Conservation (phyloP, 1,140 invertebrate species). For the Palaemon carinicauda region DNA sequence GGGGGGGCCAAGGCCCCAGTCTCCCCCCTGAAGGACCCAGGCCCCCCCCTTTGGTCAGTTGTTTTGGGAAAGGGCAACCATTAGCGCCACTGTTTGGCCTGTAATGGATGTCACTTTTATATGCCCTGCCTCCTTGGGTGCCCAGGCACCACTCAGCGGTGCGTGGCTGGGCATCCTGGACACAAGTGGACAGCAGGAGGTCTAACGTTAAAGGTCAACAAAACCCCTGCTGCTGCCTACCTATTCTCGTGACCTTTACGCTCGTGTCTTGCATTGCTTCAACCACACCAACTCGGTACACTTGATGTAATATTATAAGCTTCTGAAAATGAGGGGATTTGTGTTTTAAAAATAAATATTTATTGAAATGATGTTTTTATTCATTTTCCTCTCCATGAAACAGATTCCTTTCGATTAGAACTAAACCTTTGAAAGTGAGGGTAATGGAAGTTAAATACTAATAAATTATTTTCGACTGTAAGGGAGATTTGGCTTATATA, state of each 20-base stretch:
- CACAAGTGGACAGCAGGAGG: conserved; percentile 45
- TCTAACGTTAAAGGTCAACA: conserved; percentile 49
- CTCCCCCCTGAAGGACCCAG: conserved; percentile 56
- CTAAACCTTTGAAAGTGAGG: too few species aligned
- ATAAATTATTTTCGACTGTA: too few species aligned
- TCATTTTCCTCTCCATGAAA: background rate
- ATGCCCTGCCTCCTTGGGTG: conserved; percentile 43
- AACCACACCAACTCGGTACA: conserved; percentile 51
- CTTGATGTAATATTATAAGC: conserved; percentile 42
- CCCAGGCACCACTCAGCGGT: conserved; percentile 38
- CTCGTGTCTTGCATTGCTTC: conserved; percentile 49
- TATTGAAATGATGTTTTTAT: conserved; percentile 40
- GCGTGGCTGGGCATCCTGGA: conserved; percentile 18
- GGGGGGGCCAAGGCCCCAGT: conserved; percentile 54
- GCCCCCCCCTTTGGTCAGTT: conserved; percentile 47
- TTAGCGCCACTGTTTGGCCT: conserved; percentile 5
- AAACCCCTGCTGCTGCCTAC: conserved; percentile 50
- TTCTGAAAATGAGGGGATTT: conserved; percentile 46
- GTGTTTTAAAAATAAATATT: conserved; percentile 56
- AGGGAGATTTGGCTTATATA: too few species aligned
- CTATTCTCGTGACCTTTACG: background rate
- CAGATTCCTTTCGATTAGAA: too few species aligned
- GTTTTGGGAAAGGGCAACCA: conserved; percentile 13
- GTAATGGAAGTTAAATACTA: too few species aligned
- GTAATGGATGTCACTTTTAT: background rate